Conservation (phyloP, 1,140 invertebrate species). For the Teleogryllus occipitalis region DNA sequence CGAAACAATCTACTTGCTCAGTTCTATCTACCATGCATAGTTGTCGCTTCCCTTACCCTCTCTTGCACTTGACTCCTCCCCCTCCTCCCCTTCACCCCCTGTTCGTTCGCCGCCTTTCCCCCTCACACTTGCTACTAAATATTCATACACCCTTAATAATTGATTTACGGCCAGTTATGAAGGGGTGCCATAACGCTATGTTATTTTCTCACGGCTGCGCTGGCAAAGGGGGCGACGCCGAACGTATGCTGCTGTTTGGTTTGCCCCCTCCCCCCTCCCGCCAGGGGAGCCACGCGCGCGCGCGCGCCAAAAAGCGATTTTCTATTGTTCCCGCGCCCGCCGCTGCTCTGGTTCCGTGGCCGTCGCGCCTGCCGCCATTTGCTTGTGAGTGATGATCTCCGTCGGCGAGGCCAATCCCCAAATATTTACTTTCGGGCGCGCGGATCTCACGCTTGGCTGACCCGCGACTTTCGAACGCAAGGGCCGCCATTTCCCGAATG, state of each 20-base stretch:
- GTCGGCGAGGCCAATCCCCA: background rate
- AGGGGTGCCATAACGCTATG: background rate
- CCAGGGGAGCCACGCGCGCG: background rate
- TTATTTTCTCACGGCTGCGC: background rate
- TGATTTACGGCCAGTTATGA: background rate
- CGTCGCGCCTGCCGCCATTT: background rate
- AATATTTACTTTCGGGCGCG: background rate
- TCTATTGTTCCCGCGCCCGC: background rate
- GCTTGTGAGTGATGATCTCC: background rate
- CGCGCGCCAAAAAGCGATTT: background rate
- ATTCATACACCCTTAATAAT: conserved; percentile 5
- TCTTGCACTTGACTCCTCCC: background rate
- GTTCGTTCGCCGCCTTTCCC: too few relatives aligned
- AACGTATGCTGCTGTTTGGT: background rate
- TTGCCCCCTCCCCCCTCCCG: background rate
- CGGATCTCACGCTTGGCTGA: background rate
- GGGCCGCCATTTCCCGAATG: too few relatives aligned
- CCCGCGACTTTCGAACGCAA: too few relatives aligned
- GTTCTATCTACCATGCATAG: background rate
- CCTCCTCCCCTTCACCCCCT: background rate
- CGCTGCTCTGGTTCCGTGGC: background rate
- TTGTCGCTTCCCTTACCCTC: background rate
- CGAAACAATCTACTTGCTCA: background rate
- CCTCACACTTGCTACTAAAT: background rate
- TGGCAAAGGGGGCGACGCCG: background rate